These are phyloP conservation scores for Cherax destructor DNA, from an alignment of 1,140 invertebrate species.

Conservation along the genomic window DNA sequence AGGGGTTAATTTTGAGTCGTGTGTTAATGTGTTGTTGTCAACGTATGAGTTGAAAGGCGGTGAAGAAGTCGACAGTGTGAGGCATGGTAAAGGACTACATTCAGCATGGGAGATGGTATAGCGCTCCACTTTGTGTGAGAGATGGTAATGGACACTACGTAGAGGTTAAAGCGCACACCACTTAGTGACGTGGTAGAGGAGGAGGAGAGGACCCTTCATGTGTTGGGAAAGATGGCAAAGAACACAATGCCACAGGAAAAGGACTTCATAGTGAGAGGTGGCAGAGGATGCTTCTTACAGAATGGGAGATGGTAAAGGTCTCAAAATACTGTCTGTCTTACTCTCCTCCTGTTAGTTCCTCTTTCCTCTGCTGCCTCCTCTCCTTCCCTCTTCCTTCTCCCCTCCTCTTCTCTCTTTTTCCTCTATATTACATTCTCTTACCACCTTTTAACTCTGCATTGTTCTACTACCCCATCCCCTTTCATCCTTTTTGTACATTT, in stretches of 20 bases:
- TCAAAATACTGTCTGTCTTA: not conserved
- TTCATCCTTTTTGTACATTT: too few relatives aligned
- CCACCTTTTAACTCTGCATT: too few relatives aligned
- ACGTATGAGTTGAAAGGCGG: slow-evolving; percentile 15
- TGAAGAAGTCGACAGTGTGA: slow-evolving; percentile 35
- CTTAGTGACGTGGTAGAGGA: not conserved
- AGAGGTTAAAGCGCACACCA: not conserved
- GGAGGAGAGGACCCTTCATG: not conserved
- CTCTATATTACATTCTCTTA: too few relatives aligned
- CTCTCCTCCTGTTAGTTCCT: too few relatives aligned
- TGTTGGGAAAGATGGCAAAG: not conserved
- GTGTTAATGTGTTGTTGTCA: slow-evolving; percentile 59
- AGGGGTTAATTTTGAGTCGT: slow-evolving; percentile 55
- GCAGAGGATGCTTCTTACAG: not conserved
- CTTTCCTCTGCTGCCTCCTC: too few relatives aligned
- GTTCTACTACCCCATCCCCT: too few relatives aligned
- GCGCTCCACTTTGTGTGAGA: not conserved
- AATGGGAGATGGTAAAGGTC: not conserved
- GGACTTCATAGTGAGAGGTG: not conserved
- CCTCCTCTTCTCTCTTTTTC: too few relatives aligned
- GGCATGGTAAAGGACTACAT: not conserved
- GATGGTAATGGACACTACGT: not conserved
- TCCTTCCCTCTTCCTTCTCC: too few relatives aligned
- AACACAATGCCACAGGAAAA: not conserved
- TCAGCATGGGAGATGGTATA: slow-evolving; percentile 31